Base-by-base conservation (phyloP, 2,888 invertebrate genomes). In the Melipona beecheii region DNA sequence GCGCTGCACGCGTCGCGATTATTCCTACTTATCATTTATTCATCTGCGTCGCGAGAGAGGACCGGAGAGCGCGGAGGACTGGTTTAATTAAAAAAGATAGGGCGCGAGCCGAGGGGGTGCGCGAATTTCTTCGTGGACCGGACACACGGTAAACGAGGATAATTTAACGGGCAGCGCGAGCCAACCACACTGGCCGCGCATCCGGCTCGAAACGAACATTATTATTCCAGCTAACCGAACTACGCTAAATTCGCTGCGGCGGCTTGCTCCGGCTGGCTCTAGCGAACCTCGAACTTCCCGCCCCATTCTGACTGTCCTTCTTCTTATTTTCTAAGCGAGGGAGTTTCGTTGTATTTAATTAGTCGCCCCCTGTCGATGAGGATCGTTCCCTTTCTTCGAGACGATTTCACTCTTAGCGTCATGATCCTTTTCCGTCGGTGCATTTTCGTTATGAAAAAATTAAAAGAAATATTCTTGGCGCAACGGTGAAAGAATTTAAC, bases 81-180 rank as follows among this genome's bases (percentile, higher is more conserved):
- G 31, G 83, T 81, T 86, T 88, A 85, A 89, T 89, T 89, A 89
- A 89, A 89, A 89, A 85, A 83, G 83, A 83, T 85, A 83, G 76
- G 21, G 43, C 21, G 11, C 13, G 21, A 54, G 64, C 49, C 54
- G 24, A 58, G n/a, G 60, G 60, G 64, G n/a, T 56, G 64, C 36
- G 70, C 52, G 78, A 84, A 86, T 87, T 62, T 87, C 83, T 82
- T 83, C 80, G 70, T 54, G n/a, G 6, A 65, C 62, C 43, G 49
- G 49, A 49, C 77, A 71, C 36, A 56, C 31, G 56, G 36, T 73
- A 66, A 64, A 75, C 60, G 54, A 69, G 80, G 54, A 69, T 72
- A 83, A 84, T 83, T 87, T 64, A 87, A 79, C 70, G 75, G 70
- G 70, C 78, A 66, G 70, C 75, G 54, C 60, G 66, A 52, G 76